Conservation (phyloP, 2,113 vertebrate genomes). For the Lophius piscatorius region DNA sequence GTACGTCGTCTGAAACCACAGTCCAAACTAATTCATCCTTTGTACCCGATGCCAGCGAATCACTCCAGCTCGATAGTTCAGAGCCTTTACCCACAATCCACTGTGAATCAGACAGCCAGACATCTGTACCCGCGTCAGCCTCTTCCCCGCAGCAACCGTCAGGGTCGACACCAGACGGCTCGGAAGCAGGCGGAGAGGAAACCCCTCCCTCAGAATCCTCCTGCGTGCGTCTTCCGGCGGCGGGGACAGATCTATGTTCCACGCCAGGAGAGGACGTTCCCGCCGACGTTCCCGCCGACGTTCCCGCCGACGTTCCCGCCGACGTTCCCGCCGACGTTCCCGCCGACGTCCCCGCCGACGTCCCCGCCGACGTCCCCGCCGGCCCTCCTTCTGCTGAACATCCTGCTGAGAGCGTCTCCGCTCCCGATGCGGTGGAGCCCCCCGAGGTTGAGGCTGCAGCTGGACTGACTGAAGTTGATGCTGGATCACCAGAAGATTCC, state of each 20-base stretch:
- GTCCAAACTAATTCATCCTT: constrained; percentile 39
- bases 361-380: constrained; percentile 20
- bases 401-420: constrained; percentile 14
- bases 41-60: constrained; percentile 41
- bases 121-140: not conserved
- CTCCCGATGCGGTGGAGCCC: constrained; percentile 11
- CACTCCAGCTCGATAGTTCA: constrained; percentile 40
- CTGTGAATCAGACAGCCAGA: constrained; percentile 36
- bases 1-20: constrained; percentile 33
- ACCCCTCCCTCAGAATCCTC: constrained; percentile 21
- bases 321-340: constrained; percentile 17
- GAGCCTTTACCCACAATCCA: constrained; percentile 48
- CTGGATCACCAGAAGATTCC: constrained; percentile 34
- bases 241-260: constrained; percentile 15
- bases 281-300: constrained; percentile 16
- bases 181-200: constrained; percentile 40
- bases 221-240: constrained; percentile 4
- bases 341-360: constrained; percentile 21
- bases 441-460: constrained; percentile 7
- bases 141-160: constrained; percentile 19
- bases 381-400: constrained; percentile 9
- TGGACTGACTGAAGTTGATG: constrained; percentile 24
- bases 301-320: too few species aligned
- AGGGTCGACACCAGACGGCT: constrained; percentile 34
- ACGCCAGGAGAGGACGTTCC: constrained; percentile 34